Base-by-base conservation (phyloP, 2,797 vertebrate genomes). In the Syngnathus rostellatus region DNA sequence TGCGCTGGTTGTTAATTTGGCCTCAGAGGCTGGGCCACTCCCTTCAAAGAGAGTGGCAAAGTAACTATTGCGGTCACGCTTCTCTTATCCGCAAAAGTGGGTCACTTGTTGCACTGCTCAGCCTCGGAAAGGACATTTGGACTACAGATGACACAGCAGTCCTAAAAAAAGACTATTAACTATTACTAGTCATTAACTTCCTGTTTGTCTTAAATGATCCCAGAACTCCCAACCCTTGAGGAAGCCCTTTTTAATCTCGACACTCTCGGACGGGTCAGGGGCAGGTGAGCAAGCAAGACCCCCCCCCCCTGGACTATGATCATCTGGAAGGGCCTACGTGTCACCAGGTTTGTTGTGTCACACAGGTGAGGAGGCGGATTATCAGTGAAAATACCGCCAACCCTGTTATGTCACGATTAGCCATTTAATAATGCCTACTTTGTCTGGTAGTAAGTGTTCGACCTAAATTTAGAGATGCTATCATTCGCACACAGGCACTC, bases 31-130 rank as follows among this genome's bases (percentile, higher is more conserved):
- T 54, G 70, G 16, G 48, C 67, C 71, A 65, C 77, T 77, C 71
- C 68, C 67, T 31, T 57, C 48, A 16, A 72, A 80, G 40, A 78
- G 40, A 71, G 80, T 16, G 68, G 77, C 72, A 73, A 80, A 82
- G 82, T 68, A 82, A 82, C 84, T 84, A 85, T 82, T 75, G 81
- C 85, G 84, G 84, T 82, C 83, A 84, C 69, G 57, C 79, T 79
- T 83, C 75, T 31, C 78, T 85, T 72, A 68, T 84, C 73, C 75
- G 75, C 57, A 71, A 79, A 89, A 87, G 78, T 87, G 85, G 89
- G 85, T 86, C 87, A 77, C 71, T 79, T 76, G 72, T 84, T 77
- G 67, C 65, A 53, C 73, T 70, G 75, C 74, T 81, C 77, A 74
- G 76, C 41, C 60, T 62, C 39, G 38, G 19, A 61, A 61, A 40